Conservation (phyloP, 2,797 vertebrate species). For the Acrossocheilus wenchowensis region DNA sequence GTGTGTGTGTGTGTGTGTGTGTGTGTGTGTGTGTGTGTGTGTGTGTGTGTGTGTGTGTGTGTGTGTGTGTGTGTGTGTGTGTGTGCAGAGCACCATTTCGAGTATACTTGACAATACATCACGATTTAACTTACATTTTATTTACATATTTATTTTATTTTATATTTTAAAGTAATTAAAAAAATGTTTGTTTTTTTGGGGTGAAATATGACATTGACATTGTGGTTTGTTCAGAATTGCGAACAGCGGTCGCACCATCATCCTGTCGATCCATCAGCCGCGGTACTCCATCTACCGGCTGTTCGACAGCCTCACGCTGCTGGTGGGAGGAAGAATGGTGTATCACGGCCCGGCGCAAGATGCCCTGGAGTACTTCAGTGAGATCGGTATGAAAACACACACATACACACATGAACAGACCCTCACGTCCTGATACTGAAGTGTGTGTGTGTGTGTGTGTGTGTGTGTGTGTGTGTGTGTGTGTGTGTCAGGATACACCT, state of each 20-base stretch:
- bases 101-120: too few species aligned
- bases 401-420: background rate
- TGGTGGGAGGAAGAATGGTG: slow-evolving; percentile 76
- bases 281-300: slow-evolving; percentile 81
- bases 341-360: slow-evolving; percentile 73
- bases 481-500: slow-evolving; percentile 80
- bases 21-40: too few species aligned
- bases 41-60: too few species aligned
- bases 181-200: too few species aligned
- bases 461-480: background rate
- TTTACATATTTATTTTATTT: too few species aligned
- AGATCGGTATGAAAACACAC: slow-evolving; percentile 70
- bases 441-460: background rate
- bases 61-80: too few species aligned
- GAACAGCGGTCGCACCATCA: slow-evolving; percentile 75
- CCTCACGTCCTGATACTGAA: background rate
- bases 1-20: too few species aligned
- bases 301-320: slow-evolving; percentile 81
- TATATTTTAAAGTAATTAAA: too few species aligned
- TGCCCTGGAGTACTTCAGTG: slow-evolving; percentile 76
- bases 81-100: too few species aligned
- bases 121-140: too few species aligned
- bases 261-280: slow-evolving; percentile 84
- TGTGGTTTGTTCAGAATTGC: slow-evolving; percentile 69
- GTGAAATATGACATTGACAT: too few species aligned